Conservation (phyloP, 1,140 invertebrate genomes). For the Metaphire vulgaris region DNA sequence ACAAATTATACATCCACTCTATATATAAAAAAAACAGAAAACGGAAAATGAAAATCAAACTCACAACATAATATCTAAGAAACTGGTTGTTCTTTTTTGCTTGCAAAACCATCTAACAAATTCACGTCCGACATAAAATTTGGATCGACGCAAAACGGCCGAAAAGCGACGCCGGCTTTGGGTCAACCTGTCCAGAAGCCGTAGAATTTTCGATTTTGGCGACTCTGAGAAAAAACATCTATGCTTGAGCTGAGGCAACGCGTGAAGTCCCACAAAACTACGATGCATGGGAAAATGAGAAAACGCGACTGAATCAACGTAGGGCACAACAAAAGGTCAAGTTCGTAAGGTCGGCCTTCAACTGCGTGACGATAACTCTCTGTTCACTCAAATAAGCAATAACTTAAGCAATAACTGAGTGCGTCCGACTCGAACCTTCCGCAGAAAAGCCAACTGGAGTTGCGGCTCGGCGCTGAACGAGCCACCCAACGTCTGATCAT, state of each 20-base stretch:
- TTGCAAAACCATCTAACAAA: no score
- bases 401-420: slow-evolving; percentile 1
- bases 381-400: not conserved
- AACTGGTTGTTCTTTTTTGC: no score
- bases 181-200: not conserved
- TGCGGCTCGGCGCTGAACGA: not conserved
- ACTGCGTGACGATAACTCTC: not conserved
- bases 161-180: no score
- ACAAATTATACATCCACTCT: no score
- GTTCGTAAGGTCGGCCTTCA: not conserved
- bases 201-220: not conserved
- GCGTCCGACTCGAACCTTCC: not conserved
- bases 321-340: not conserved
- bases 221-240: not conserved
- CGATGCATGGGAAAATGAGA: not conserved
- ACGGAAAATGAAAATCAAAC: no score
- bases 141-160: no score
- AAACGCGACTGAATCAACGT: not conserved
- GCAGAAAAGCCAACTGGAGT: no score
- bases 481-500: not conserved
- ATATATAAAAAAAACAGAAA: no score
- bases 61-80: no score
- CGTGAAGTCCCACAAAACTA: not conserved
- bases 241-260: not conserved
- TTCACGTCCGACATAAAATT: no score